These are phyloP conservation scores for Carcinoscorpius rotundicauda DNA, from an alignment of 1,140 invertebrate species.

Conservation along the genomic window DNA sequence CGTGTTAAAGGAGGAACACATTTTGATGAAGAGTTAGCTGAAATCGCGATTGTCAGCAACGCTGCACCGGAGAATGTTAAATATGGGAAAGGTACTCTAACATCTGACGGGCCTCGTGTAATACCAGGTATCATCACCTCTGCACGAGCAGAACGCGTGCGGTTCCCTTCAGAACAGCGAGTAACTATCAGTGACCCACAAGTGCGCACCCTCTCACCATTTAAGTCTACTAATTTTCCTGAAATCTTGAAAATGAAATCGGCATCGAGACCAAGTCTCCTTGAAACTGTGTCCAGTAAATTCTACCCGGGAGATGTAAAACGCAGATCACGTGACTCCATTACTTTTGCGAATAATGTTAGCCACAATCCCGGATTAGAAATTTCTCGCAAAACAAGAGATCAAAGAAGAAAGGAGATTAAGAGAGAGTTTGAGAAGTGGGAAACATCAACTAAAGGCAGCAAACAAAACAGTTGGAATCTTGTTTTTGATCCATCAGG, in stretches of 20 bases:
- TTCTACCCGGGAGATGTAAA: constrained; percentile 38
- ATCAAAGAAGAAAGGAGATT: constrained; percentile 43
- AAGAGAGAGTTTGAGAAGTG: constrained; percentile 47
- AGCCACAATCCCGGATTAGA: constrained; percentile 23
- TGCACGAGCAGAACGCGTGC: constrained; percentile 14
- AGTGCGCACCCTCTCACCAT: constrained; percentile 15
- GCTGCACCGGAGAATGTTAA: constrained; percentile 42
- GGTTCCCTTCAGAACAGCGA: constrained; percentile 29
- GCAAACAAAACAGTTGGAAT: constrained; percentile 57
- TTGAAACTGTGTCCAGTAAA: constrained; percentile 52
- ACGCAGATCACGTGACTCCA: constrained; percentile 26
- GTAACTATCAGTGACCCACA: constrained; percentile 17
- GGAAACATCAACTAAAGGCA: constrained; percentile 28
- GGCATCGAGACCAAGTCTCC: constrained; percentile 42
- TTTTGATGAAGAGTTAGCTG: constrained; percentile 50
- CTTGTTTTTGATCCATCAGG: constrained; percentile 57
- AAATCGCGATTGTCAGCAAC: constrained; percentile 55
- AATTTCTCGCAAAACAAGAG: constrained; percentile 20
- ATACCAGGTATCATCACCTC: constrained; percentile 48
- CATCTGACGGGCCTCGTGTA: constrained; percentile 48
- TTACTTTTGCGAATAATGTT: constrained; percentile 31
- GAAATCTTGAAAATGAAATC: constrained; percentile 32
- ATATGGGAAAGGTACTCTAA: constrained; percentile 38
- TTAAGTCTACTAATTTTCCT: constrained; percentile 16
- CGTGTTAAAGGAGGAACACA: constrained; percentile 27